A percentile compares a stretch with the other conserved stretches of the same genome.
These are phyloP conservation scores for Trachelus stipa DNA, from an alignment of 2,888 invertebrate species.

Conservation along the genomic window DNA sequence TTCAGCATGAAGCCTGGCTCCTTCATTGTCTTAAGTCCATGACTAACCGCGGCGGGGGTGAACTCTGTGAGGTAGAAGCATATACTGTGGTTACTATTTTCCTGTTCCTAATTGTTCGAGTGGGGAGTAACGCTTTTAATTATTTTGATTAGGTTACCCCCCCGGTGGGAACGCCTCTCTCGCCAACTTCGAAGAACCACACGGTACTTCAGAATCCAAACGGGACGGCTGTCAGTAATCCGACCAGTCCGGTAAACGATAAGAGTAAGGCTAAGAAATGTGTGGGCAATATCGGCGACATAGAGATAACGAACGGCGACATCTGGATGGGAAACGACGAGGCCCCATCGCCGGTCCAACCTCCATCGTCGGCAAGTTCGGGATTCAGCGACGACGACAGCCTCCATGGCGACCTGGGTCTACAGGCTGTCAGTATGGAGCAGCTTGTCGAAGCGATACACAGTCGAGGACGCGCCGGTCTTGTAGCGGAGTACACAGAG, in stretches of 20 bases:
- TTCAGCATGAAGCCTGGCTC: constrained; percentile 93
- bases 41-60: constrained; percentile 79
- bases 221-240: constrained; percentile 46
- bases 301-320: constrained; percentile 67
- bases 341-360: constrained; percentile 70
- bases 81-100: neutral
- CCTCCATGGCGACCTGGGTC: constrained; percentile 74
- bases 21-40: constrained; percentile 82
- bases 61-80: constrained; percentile 59
- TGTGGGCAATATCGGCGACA: constrained; percentile 63
- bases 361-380: constrained; percentile 80
- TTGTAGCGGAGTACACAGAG: constrained; percentile 88
- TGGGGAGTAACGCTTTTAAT: neutral
- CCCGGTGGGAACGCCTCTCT: constrained; percentile 59
- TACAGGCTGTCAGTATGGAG: constrained; percentile 76
- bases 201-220: constrained; percentile 45
- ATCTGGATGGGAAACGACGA: constrained; percentile 67
- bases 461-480: constrained; percentile 81
- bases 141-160: constrained; percentile 52
- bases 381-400: constrained; percentile 94
- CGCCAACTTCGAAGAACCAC: constrained; percentile 53
- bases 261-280: constrained; percentile 57
- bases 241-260: constrained; percentile 64
- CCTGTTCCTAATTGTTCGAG: neutral
- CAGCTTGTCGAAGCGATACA: constrained; percentile 83